phyloP scores from a whole-genome alignment of 2,113 vertebrate species.

The Romanogobio albipinnatus region DNA sequence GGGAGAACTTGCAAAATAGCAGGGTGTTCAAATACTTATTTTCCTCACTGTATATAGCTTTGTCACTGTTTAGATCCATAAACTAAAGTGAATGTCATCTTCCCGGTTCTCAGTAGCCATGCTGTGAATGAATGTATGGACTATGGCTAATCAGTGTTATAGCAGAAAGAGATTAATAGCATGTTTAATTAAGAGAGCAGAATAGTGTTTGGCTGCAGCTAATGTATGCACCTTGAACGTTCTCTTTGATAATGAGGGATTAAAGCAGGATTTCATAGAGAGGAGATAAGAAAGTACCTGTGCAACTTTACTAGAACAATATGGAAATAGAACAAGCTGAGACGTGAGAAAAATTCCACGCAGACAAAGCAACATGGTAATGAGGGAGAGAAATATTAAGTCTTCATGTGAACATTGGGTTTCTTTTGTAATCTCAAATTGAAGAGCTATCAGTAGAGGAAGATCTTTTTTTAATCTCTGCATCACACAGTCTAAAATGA shows the following conservation, averaged over 20 bases:
- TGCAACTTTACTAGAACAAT: background rate
- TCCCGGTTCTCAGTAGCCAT: background rate
- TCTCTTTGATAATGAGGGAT: conserved; percentile 1
- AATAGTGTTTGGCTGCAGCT: conserved; percentile 52
- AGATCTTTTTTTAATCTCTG: background rate
- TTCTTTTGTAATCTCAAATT: background rate
- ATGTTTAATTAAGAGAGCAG: background rate
- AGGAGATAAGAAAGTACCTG: too few species aligned
- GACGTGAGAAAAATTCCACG: background rate
- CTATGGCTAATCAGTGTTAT: background rate
- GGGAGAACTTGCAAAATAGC: too few species aligned
- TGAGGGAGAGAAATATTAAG: background rate
- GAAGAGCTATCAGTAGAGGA: conserved; percentile 2
- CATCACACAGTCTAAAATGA: background rate
- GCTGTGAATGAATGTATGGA: background rate
- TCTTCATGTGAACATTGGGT: background rate
- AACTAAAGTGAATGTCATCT: background rate
- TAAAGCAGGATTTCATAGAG: background rate
- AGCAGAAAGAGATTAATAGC: conserved; percentile 24
- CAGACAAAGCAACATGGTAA: background rate
- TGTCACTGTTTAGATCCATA: background rate
- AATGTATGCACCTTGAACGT: conserved; percentile 10
- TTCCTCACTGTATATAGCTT: too few species aligned
- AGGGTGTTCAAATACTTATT: too few species aligned
- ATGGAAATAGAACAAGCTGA: background rate